phyloP scores from a whole-genome alignment of 1,140 invertebrate species.

The Hyposmocoma kahamanoa region DNA sequence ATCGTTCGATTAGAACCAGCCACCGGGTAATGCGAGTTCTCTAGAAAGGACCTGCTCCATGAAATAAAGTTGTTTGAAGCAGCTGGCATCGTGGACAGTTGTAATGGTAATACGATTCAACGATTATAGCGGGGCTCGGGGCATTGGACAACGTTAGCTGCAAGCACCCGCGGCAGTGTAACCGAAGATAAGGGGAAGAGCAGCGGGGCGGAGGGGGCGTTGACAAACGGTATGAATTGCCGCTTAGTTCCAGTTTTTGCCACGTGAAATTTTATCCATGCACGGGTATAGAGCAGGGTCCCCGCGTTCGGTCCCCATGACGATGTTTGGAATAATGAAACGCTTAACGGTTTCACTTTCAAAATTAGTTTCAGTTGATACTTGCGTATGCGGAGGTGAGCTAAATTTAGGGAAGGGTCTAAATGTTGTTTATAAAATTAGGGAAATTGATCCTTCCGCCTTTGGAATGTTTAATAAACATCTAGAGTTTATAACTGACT shows the following conservation, averaged over 20 bases:
- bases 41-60: constrained; percentile 16
- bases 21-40: neutral
- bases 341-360: constrained; percentile 37
- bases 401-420: neutral
- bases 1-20: neutral
- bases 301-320: constrained; percentile 25
- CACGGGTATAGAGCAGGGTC: no score
- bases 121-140: constrained; percentile 53
- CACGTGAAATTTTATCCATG: no score
- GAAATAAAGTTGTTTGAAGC: constrained; percentile 65
- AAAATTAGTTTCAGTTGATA: constrained; percentile 42
- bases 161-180: no score
- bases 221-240: no score
- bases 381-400: neutral
- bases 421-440: neutral
- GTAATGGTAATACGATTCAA: constrained; percentile 70
- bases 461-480: neutral
- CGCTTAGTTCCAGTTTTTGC: no score
- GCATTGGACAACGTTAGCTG: no score
- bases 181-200: no score
- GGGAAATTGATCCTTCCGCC: constrained; percentile 1
- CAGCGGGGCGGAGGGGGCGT: no score
- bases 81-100: constrained; percentile 61
- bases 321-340: constrained; percentile 55
- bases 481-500: constrained; percentile 23